Evolutionary conservation across 2,113 vertebrate genomes (phyloP).

Genomic region (Elanoides forficatus): DNA sequence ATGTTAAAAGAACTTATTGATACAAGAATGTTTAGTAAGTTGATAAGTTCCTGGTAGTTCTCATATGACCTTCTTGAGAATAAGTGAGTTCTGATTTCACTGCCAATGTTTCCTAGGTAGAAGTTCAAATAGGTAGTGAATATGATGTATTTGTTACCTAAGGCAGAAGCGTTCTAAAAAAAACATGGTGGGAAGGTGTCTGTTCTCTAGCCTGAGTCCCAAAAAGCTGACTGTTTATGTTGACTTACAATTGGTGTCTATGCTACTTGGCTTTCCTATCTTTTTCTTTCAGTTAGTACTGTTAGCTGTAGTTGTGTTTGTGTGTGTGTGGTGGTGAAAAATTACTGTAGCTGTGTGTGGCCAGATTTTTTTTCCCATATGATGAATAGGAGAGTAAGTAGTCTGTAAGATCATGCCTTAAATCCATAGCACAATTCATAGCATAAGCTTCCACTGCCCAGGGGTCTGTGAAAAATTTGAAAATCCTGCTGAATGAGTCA

Average conservation of each 20-base stretch:
- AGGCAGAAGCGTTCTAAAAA: not conserved
- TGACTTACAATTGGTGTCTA: not conserved
- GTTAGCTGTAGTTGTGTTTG: not conserved
- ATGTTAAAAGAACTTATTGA: not conserved
- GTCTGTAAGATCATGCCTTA: not conserved
- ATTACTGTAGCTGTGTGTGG: not conserved
- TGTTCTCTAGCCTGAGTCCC: accelerated
- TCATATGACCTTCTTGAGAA: not conserved
- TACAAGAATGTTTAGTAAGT: not conserved
- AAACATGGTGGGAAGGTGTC: not conserved
- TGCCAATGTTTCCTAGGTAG: not conserved
- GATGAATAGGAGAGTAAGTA: not conserved
- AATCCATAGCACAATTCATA: not conserved
- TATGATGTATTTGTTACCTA: not conserved
- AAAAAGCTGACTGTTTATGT: not conserved
- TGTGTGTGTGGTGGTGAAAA: not conserved
- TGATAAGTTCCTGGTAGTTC: not conserved
- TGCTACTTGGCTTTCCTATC: not conserved
- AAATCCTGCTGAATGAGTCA: not conserved
- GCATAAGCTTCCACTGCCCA: not conserved
- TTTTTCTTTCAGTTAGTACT: not conserved
- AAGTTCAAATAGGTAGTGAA: not conserved
- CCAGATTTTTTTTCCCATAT: not conserved
- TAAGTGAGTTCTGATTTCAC: not conserved
- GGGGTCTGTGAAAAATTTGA: not conserved